Percentiles rank a stretch among this genome's conserved stretches.
Conservation (phyloP, 2,113 vertebrate species). For the Galemys pyrenaicus region DNA sequence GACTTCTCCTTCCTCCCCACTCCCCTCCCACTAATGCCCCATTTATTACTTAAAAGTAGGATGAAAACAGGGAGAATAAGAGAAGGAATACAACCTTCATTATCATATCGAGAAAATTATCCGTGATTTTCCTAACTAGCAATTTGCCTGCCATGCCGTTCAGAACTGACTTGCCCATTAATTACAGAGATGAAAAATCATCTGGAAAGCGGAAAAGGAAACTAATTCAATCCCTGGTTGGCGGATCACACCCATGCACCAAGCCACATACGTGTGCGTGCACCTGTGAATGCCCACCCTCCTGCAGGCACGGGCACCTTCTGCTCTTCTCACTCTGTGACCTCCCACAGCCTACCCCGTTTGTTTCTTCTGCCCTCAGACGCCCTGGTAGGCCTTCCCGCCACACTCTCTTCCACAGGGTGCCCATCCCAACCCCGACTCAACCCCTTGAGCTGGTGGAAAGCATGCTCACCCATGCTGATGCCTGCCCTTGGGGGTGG, state of each 20-base stretch:
- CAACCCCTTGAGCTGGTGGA: accelerated
- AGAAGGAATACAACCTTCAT: constrained; percentile 77
- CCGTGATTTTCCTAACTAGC: constrained; percentile 75
- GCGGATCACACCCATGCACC: not conserved
- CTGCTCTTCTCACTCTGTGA: not conserved
- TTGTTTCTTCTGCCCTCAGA: not conserved
- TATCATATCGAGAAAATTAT: constrained; percentile 82
- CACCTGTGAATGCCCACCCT: not conserved
- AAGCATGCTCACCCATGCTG: not conserved
- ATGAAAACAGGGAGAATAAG: constrained; percentile 65
- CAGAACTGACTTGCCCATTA: constrained; percentile 79
- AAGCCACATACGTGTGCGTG: not conserved
- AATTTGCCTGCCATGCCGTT: constrained; percentile 78
- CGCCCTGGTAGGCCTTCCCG: no score
- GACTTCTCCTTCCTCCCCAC: constrained; percentile 6
- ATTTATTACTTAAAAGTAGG: constrained; percentile 78
- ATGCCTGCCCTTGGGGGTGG: not conserved
- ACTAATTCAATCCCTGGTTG: constrained; percentile 64
- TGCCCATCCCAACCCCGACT: not conserved
- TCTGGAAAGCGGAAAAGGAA: constrained; percentile 72
- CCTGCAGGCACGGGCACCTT: not conserved
- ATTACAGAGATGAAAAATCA: constrained; percentile 81
- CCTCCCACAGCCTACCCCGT: not conserved
- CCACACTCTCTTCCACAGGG: not conserved
- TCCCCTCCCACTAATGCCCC: constrained; percentile 37